Conservation (phyloP, 2,888 invertebrate species). For the Cylindroiulus punctatus region DNA sequence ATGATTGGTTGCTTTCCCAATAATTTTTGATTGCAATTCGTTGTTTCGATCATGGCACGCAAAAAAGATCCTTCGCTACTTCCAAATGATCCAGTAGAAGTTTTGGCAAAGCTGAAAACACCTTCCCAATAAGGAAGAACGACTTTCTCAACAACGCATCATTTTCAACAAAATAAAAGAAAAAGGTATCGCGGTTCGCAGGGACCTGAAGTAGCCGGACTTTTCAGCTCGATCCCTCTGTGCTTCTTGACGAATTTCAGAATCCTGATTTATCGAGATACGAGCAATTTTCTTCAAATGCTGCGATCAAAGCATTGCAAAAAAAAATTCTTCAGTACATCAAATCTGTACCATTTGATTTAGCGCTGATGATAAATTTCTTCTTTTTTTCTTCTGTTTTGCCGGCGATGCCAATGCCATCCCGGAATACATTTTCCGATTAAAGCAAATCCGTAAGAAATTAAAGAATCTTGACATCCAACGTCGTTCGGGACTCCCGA, state of each 20-base stretch:
- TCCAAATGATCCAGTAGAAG: not conserved
- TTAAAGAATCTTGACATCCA: not conserved
- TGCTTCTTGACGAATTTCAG: not conserved
- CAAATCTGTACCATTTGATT: too few relatives aligned
- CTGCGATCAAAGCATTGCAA: not conserved
- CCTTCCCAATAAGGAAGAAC: too few relatives aligned
- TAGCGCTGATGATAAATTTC: too few relatives aligned
- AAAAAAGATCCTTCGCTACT: not conserved
- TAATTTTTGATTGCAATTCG: not conserved
- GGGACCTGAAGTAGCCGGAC: not conserved
- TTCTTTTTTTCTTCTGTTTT: not conserved
- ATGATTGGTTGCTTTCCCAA: conserved; percentile 31
- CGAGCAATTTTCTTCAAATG: too few relatives aligned
- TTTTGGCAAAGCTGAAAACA: not conserved
- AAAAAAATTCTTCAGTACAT: too few relatives aligned
- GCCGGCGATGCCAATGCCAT: not conserved
- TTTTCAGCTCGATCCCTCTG: not conserved
- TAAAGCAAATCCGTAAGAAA: not conserved
- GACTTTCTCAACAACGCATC: not conserved
- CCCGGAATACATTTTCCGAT: not conserved
- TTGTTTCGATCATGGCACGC: not conserved
- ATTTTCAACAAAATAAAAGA: not conserved
- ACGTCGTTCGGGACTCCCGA: not conserved
- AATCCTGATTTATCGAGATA: not conserved
- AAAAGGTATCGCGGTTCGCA: not conserved